Evolutionary conservation across 2,113 vertebrate species (phyloP).

Genomic region (Montifringilla adamsi): DNA sequence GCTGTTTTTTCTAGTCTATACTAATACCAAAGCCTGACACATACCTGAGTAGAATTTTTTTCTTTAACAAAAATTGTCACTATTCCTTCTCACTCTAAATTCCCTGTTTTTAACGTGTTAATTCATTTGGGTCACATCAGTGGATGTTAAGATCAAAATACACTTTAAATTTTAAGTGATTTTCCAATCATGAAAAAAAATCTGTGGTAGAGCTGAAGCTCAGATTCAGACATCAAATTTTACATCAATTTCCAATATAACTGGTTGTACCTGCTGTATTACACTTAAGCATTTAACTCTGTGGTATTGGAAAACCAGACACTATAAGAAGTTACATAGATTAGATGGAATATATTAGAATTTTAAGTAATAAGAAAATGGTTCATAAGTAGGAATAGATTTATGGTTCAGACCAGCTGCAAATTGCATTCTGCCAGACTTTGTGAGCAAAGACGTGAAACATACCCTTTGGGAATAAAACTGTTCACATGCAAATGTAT

Average conservation of each 20-base stretch:
- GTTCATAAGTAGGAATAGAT: background rate
- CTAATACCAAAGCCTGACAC: background rate
- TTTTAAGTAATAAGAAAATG: background rate
- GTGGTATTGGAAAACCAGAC: background rate
- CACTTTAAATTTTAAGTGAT: background rate
- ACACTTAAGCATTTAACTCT: background rate
- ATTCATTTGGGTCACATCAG: background rate
- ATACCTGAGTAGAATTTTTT: background rate
- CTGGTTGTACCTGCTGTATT: background rate
- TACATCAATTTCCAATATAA: background rate
- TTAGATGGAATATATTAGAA: background rate
- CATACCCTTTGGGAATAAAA: background rate
- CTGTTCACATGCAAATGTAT: conserved; percentile 13
- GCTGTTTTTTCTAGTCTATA: background rate
- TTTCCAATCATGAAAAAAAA: background rate
- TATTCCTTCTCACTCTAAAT: background rate
- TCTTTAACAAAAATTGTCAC: background rate
- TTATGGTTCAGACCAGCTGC: background rate
- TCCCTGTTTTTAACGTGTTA: background rate
- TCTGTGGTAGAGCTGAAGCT: background rate
- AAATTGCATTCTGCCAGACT: background rate
- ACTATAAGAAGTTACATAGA: background rate
- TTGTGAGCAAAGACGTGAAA: background rate
- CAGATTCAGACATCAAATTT: background rate
- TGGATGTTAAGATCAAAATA: background rate